Conservation (phyloP, 2,888 invertebrate species). For the Drosophila anomalata region DNA sequence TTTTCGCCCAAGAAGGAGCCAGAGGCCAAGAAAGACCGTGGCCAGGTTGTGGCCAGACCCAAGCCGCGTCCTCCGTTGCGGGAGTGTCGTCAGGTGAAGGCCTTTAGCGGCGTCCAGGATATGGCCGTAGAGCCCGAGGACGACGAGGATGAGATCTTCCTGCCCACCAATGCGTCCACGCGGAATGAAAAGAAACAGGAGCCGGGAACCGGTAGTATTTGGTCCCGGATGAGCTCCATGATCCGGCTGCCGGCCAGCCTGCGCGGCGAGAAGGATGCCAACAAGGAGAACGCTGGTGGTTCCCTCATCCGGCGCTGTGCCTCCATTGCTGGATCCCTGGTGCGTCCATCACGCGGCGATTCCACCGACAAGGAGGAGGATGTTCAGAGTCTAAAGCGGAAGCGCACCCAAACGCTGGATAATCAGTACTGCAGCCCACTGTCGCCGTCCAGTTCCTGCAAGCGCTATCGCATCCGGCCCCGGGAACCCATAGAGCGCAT, state of each 20-base stretch:
- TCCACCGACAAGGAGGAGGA: conserved; percentile 59
- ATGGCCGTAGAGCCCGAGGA: conserved; percentile 40
- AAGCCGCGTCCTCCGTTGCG: conserved; percentile 61
- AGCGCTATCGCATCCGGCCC: conserved; percentile 82
- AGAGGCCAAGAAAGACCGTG: neutral
- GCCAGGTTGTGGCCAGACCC: neutral
- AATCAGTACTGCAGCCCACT: conserved; percentile 46
- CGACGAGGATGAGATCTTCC: conserved; percentile 60
- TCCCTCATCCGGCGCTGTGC: conserved; percentile 80
- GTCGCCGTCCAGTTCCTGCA: conserved; percentile 71
- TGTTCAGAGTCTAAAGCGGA: conserved; percentile 73
- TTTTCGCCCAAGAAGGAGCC: conserved; percentile 46
- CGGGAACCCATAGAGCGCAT: conserved; percentile 82
- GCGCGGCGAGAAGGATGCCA: conserved; percentile 24
- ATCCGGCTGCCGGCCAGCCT: conserved; percentile 73
- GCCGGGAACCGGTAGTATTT: conserved; percentile 54
- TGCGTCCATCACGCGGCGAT: conserved; percentile 63
- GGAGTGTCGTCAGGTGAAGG: conserved; percentile 39
- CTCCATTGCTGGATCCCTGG: conserved; percentile 82
- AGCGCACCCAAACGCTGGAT: conserved; percentile 78
- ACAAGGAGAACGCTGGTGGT: conserved; percentile 57
- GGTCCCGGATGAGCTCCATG: conserved; percentile 77
- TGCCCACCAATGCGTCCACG: conserved; percentile 59
- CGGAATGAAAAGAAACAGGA: conserved; percentile 55
- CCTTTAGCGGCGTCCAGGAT: conserved; percentile 62